A percentile compares a stretch with the other conserved stretches of the same genome.
phyloP scores from a whole-genome alignment of 1,140 invertebrate species.

The Atta texana region DNA sequence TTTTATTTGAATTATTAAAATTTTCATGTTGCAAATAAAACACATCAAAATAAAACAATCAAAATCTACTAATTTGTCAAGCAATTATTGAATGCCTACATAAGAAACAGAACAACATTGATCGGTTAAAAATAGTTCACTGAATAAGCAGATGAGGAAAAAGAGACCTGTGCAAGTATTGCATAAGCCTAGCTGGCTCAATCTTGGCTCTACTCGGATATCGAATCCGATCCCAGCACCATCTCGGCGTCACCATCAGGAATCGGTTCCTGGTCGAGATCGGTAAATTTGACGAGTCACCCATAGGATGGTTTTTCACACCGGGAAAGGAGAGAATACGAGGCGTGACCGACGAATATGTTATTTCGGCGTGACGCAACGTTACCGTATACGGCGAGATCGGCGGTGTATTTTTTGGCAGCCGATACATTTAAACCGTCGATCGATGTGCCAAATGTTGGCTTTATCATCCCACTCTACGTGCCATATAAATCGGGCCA shows the following conservation, averaged over 20 bases:
- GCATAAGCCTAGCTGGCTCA: not conserved
- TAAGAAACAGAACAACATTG: not conserved
- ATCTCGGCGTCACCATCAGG: constrained; percentile 73
- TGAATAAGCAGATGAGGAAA: not conserved
- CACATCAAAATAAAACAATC: not conserved
- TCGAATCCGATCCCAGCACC: constrained; percentile 72
- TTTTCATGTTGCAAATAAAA: not conserved
- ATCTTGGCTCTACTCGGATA: constrained; percentile 31
- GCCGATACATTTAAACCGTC: constrained; percentile 64
- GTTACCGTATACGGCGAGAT: constrained; percentile 56
- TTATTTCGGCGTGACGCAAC: constrained; percentile 34
- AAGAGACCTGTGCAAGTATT: not conserved
- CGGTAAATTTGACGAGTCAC: constrained; percentile 75
- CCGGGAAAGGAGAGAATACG: constrained; percentile 21
- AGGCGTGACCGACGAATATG: constrained; percentile 50
- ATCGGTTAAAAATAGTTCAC: not conserved
- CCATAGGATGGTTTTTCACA: constrained; percentile 32
- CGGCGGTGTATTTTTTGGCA: constrained; percentile 61
- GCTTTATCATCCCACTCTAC: constrained; percentile 55
- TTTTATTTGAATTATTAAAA: not conserved
- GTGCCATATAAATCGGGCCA: constrained; percentile 23
- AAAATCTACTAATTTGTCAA: not conserved
- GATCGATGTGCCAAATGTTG: constrained; percentile 66
- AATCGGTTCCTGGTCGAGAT: constrained; percentile 71
- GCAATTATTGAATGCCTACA: not conserved